Base-by-base conservation (phyloP, 2,888 invertebrate genomes). In the Bimastos eiseni region DNA sequence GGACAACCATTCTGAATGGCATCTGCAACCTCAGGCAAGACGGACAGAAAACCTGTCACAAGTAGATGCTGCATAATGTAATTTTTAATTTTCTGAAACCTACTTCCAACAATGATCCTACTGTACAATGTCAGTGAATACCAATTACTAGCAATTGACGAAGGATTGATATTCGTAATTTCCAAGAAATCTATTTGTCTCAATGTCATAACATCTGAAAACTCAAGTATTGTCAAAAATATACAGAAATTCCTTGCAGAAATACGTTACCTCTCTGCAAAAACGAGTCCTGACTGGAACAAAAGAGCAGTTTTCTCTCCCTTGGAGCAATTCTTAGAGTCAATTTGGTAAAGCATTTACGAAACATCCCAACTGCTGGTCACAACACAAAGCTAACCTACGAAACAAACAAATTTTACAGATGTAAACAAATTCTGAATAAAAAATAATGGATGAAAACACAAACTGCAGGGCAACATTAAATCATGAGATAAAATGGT, bases 1-100 rank as follows among this genome's bases (percentile, higher is more conserved):
- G 98, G 97, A 92, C 96, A 95, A 44, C 96, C 95, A 89, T 96
- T 95, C 90, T 95, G 95, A 92, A 97, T 95, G 17, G 97, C 98
- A 90, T 95, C 94, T 90, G 94, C 94, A 90, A 98, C 97, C 93
- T 95, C 95, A 33, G 94, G 94, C 30, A 93, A 93, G 41, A 94
- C 21, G 38, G 41, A 37, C 21, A 89, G 36, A 89, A 41, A 89
- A 15, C 89, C 89, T 89, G 89, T 34, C n/a, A 89, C 37, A 89
- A 37, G 41, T 70, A 70, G n/a, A 70, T 70, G 70, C n/a, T 13
- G 30, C n/a, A 70, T 70, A 49, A 49, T 1, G 21, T 24, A 49
- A 49, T 24, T 70, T 70, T 70, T 8, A 70, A 13, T n/a, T 70
- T 55, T 70, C 70, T n/a, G 30, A n/a, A 70, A 70, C 21, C 1